phyloP scores from a whole-genome alignment of 2,113 vertebrate genomes.

The Pimephales promelas region DNA sequence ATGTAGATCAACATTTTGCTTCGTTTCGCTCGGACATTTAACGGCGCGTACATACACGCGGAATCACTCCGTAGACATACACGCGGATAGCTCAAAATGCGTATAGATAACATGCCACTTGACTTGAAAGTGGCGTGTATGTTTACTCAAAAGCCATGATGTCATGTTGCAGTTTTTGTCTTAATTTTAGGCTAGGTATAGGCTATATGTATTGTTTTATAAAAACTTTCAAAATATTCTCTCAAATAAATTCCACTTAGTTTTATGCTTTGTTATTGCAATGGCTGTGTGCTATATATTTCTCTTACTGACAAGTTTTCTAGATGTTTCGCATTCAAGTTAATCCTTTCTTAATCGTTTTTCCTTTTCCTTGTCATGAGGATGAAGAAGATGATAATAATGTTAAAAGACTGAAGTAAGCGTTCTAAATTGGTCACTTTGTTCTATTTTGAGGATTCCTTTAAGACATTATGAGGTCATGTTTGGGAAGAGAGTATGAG shows the following conservation, averaged over 20 bases:
- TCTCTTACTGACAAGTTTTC: background rate
- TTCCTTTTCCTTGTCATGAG: background rate
- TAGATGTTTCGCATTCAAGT: background rate
- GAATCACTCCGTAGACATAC: too few species aligned
- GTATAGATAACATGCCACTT: too few species aligned
- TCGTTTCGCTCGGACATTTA: too few species aligned
- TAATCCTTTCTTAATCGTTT: background rate
- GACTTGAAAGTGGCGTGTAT: too few species aligned
- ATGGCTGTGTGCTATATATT: background rate
- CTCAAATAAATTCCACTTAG: background rate
- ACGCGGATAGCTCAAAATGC: too few species aligned
- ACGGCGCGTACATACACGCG: too few species aligned
- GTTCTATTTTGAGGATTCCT: background rate
- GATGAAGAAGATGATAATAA: background rate
- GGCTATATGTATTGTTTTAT: background rate
- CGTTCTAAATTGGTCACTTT: background rate
- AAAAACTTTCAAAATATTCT: background rate
- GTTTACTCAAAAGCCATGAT: too few species aligned
- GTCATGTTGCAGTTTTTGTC: background rate
- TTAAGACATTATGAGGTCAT: slow-evolving; percentile 5
- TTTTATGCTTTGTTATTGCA: background rate
- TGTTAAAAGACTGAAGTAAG: background rate
- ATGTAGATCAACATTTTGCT: too few species aligned
- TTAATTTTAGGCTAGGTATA: background rate
- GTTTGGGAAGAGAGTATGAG: slow-evolving; percentile 1